phyloP scores from a whole-genome alignment of 2,113 vertebrate species.

The Urocolius indicus region DNA sequence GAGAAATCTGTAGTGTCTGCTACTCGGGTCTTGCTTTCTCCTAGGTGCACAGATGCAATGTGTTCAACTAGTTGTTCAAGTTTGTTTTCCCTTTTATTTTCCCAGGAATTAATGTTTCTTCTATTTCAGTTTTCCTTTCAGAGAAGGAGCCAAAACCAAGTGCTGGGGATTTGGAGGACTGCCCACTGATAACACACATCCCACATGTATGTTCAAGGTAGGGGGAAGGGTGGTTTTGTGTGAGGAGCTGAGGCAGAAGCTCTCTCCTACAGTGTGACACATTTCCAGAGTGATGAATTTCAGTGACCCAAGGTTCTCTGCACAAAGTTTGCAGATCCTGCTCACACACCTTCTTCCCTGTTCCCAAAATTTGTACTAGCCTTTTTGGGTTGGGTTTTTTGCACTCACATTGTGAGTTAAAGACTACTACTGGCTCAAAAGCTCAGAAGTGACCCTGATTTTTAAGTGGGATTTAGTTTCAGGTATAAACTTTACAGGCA shows the following conservation, averaged over 20 bases:
- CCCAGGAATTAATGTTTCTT: neutral
- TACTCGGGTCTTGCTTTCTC: neutral
- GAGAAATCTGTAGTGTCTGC: neutral
- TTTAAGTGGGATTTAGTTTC: neutral
- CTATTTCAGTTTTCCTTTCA: neutral
- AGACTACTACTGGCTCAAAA: neutral
- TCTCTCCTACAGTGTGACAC: neutral
- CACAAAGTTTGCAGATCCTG: neutral
- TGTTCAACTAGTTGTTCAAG: neutral
- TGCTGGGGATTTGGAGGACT: neutral
- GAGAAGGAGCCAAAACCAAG: neutral
- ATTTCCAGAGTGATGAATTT: neutral
- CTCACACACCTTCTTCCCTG: neutral
- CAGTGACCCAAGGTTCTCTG: neutral
- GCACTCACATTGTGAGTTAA: neutral
- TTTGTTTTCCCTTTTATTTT: neutral
- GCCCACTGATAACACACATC: neutral
- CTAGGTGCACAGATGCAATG: too few relatives aligned
- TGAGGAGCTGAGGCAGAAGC: neutral
- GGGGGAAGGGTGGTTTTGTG: neutral
- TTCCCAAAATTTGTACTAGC: neutral
- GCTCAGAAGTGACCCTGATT: neutral
- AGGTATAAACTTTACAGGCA: neutral
- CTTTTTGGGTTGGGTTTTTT: neutral
- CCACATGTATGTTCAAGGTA: neutral